These are phyloP conservation scores for Leptothorax acervorum DNA, from an alignment of 2,888 invertebrate genomes.

Conservation along the genomic window DNA sequence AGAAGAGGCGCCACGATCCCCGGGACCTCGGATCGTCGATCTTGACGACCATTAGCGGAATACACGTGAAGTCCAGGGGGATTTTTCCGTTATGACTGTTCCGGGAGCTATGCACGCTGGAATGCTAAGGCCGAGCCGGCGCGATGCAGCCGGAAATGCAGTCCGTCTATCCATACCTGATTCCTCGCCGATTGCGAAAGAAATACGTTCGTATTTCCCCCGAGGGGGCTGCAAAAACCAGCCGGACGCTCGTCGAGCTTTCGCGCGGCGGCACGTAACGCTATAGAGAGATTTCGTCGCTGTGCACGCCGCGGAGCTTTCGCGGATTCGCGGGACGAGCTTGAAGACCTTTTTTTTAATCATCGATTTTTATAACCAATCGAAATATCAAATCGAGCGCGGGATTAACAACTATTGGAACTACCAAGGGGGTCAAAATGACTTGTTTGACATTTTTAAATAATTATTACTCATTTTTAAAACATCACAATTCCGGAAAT, in stretches of 20 bases:
- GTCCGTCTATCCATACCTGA: conserved; percentile 68
- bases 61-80: conserved; percentile 61
- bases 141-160: conserved; percentile 30
- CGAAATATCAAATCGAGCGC: not conserved
- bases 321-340: not conserved
- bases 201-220: conserved; percentile 66
- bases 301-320: not conserved
- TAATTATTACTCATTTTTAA: too few relatives aligned
- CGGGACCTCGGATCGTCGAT: conserved; percentile 72
- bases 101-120: conserved; percentile 59
- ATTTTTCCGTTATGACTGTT: conserved; percentile 65
- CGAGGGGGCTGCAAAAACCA: conserved; percentile 53
- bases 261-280: not conserved
- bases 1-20: conserved; percentile 65
- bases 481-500: too few relatives aligned
- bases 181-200: conserved; percentile 65
- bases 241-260: conserved; percentile 15
- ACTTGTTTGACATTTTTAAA: too few relatives aligned
- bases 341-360: not conserved
- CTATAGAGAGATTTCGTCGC: conserved; percentile 1
- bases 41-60: conserved; percentile 73
- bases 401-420: too few relatives aligned
- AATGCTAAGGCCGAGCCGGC: conserved; percentile 67
- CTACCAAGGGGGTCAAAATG: too few relatives aligned
- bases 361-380: not conserved